Conservation (phyloP, 2,888 invertebrate genomes). For the Tiliacea citrago region DNA sequence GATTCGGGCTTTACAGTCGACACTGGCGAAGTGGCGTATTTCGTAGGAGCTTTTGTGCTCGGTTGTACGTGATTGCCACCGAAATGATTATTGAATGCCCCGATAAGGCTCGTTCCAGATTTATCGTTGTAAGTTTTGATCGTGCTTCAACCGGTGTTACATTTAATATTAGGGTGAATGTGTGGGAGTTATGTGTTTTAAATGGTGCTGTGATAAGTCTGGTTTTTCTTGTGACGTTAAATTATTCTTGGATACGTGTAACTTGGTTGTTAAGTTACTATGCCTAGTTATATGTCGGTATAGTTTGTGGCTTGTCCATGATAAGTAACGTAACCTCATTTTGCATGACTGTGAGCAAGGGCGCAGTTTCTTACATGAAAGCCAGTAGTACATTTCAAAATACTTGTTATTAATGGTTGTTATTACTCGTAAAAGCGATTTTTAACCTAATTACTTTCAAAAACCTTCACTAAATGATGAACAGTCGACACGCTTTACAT, state of each 20-base stretch:
- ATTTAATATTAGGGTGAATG: conserved; percentile 48
- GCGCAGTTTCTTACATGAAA: conserved; percentile 16
- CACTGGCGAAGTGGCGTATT: conserved; percentile 76
- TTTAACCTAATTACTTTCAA: conserved; percentile 47
- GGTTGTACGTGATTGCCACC: conserved; percentile 76
- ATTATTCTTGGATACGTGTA: background rate
- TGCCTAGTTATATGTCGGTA: background rate
- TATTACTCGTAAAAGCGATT: conserved; percentile 24
- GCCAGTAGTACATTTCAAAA: conserved; percentile 19
- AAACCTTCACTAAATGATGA: conserved; percentile 50
- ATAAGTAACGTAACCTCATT: conserved; percentile 9
- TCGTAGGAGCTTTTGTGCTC: conserved; percentile 74
- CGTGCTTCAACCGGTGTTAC: conserved; percentile 56
- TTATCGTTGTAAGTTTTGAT: conserved; percentile 67
- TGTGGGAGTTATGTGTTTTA: conserved; percentile 31
- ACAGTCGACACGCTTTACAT: conserved; percentile 47
- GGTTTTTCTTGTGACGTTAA: conserved; percentile 5
- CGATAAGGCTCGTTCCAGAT: conserved; percentile 70
- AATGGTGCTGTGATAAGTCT: background rate
- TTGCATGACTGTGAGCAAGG: conserved; percentile 2
- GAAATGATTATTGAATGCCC: conserved; percentile 76
- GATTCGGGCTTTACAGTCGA: conserved; percentile 79
- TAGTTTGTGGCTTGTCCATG: background rate
- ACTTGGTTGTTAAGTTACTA: background rate
- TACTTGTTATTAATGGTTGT: conserved; percentile 32